phyloP scores from a whole-genome alignment of 2,888 invertebrate species.

The Lacanobia oleracea region DNA sequence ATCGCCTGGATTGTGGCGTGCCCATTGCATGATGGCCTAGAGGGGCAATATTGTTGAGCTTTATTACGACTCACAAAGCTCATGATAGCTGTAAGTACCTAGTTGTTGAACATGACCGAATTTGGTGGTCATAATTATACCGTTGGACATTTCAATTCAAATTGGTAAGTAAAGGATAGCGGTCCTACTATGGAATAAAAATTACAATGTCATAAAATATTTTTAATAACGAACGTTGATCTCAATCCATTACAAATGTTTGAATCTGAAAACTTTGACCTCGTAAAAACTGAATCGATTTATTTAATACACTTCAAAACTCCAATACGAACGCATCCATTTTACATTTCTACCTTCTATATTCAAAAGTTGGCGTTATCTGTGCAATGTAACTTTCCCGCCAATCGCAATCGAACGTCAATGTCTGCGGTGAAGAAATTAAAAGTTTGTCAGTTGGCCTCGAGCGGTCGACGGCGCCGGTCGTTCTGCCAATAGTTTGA shows the following conservation, averaged over 20 bases:
- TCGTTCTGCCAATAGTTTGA: conserved; percentile 75
- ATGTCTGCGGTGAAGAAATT: conserved; percentile 87
- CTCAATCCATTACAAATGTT: conserved; percentile 32
- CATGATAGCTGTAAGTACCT: not conserved
- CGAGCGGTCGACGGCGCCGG: conserved; percentile 83
- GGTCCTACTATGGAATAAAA: no score
- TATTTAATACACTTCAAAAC: conserved; percentile 67
- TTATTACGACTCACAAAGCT: not conserved
- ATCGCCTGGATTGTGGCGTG: no score
- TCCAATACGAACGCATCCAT: conserved; percentile 75
- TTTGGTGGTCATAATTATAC: not conserved
- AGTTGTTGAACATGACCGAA: not conserved
- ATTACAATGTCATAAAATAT: no score
- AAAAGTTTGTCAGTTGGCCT: conserved; percentile 87
- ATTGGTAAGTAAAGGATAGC: not conserved
- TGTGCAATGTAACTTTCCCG: conserved; percentile 86
- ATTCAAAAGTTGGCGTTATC: conserved; percentile 82
- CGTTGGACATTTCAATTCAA: not conserved
- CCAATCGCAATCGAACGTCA: conserved; percentile 87
- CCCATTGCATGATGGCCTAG: not conserved
- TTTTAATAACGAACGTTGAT: conserved; percentile 10
- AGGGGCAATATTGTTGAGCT: not conserved
- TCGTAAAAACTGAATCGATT: conserved; percentile 61
- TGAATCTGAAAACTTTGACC: conserved; percentile 49
- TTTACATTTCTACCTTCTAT: conserved; percentile 77